A percentile compares a stretch with the other conserved stretches of the same genome.
These are phyloP conservation scores for Tapera naevia DNA, from an alignment of 2,797 vertebrate species.

Conservation along the genomic window DNA sequence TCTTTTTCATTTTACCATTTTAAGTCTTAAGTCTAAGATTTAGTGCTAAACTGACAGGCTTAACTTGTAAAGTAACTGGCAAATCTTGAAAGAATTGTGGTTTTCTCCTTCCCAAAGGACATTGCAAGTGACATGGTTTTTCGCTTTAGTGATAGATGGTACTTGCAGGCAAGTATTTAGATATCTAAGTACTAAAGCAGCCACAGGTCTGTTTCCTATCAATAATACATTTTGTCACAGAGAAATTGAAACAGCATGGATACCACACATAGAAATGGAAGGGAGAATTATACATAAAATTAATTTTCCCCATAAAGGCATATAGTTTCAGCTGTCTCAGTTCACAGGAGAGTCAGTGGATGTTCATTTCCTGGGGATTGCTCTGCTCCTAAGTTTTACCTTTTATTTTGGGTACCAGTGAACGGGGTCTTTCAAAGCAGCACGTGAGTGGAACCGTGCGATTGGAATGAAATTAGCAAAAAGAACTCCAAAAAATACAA, in stretches of 20 bases:
- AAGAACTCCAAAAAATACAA: background rate
- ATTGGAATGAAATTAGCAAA: background rate
- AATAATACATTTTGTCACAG: constrained; percentile 42
- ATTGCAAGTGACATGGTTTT: constrained; percentile 29
- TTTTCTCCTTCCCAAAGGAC: constrained; percentile 22
- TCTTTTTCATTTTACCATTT: background rate
- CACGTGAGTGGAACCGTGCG: background rate
- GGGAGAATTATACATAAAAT: background rate
- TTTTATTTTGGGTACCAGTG: background rate
- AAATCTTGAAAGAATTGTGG: constrained; percentile 55
- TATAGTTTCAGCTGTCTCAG: background rate
- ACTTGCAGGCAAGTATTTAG: constrained; percentile 22
- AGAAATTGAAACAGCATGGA: constrained; percentile 58
- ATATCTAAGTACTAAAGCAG: constrained; percentile 45
- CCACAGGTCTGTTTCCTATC: constrained; percentile 60
- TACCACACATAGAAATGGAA: constrained; percentile 18
- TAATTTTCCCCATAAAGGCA: background rate
- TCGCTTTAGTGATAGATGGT: constrained; percentile 43
- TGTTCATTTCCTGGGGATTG: background rate
- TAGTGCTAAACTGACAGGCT: constrained; percentile 52
- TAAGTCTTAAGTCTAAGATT: constrained; percentile 23
- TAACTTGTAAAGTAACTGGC: constrained; percentile 56
- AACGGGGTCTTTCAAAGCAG: background rate
- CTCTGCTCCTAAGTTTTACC: background rate
- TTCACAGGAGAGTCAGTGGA: background rate